Evolutionary conservation across 2,888 invertebrate genomes (phyloP).

Genomic region (Thera obeliscata): DNA sequence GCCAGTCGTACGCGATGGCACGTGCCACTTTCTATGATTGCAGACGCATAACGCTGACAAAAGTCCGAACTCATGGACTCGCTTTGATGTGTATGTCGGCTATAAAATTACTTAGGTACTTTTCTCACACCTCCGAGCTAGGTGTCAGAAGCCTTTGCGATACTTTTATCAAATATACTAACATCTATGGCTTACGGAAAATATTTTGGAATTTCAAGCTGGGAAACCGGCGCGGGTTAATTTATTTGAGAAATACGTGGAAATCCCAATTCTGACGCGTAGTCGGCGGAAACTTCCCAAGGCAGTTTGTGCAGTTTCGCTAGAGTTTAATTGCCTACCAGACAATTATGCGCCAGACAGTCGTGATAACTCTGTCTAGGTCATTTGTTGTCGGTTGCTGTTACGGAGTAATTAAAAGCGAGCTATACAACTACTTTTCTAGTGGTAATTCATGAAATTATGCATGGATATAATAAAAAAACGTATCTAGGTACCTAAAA

Average conservation of each 20-base stretch:
- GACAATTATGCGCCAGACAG: slow-evolving; percentile 76
- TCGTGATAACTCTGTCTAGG: slow-evolving; percentile 73
- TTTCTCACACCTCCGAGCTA: too few relatives aligned
- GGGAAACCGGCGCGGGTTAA: not conserved
- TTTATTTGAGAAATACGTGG: slow-evolving; percentile 9
- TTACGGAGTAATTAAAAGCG: slow-evolving; percentile 55
- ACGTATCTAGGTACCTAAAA: too few relatives aligned
- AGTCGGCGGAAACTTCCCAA: slow-evolving; percentile 31
- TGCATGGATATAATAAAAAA: not conserved
- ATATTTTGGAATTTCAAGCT: not conserved
- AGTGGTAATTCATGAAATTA: not conserved
- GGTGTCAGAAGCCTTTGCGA: too few relatives aligned
- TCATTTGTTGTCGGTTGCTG: slow-evolving; percentile 63
- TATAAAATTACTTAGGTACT: too few relatives aligned
- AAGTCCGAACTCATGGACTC: not conserved
- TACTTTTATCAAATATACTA: too few relatives aligned
- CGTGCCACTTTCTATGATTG: slow-evolving; percentile 1
- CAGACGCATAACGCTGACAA: not conserved
- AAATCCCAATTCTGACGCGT: slow-evolving; percentile 11
- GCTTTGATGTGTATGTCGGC: too few relatives aligned
- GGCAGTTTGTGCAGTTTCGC: slow-evolving; percentile 52
- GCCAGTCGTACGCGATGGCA: not conserved
- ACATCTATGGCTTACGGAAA: too few relatives aligned
- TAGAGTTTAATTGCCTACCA: slow-evolving; percentile 70
- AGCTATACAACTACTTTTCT: slow-evolving; percentile 21